Conservation (phyloP, 2,113 vertebrate genomes). For the Dryoscopus gambensis region DNA sequence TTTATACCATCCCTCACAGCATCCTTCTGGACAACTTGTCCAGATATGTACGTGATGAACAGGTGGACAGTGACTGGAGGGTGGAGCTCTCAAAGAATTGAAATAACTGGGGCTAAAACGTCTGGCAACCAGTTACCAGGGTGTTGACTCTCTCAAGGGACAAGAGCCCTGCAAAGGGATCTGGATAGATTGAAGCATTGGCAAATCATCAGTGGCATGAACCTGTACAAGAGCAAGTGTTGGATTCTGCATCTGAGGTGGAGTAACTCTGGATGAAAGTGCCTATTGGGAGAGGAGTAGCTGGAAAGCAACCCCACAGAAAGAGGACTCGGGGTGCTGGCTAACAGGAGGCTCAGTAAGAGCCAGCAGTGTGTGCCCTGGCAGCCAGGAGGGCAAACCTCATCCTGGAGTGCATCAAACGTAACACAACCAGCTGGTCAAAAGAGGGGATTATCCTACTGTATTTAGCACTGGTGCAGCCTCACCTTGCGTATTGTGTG, state of each 20-base stretch:
- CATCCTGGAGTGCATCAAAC: neutral
- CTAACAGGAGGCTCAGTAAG: neutral
- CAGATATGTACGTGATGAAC: neutral
- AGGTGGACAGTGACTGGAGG: neutral
- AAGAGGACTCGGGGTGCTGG: neutral
- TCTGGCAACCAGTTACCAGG: neutral
- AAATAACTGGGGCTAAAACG: neutral
- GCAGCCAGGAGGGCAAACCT: neutral
- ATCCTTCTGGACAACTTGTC: neutral
- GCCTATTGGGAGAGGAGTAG: neutral
- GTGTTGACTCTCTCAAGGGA: neutral
- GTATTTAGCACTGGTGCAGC: neutral
- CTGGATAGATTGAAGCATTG: neutral
- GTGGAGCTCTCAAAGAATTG: neutral
- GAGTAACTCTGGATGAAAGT: neutral
- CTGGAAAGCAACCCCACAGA: neutral
- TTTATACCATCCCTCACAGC: neutral
- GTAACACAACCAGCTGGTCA: neutral
- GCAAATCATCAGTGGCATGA: neutral
- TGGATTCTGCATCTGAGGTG: neutral
- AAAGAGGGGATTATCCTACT: neutral
- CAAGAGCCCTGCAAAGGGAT: neutral
- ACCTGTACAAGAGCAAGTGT: neutral
- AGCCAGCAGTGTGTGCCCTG: neutral
- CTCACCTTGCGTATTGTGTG: neutral